Evolutionary conservation across 1,140 invertebrate genomes (phyloP).

Genomic region (Glossosoma conforme): DNA sequence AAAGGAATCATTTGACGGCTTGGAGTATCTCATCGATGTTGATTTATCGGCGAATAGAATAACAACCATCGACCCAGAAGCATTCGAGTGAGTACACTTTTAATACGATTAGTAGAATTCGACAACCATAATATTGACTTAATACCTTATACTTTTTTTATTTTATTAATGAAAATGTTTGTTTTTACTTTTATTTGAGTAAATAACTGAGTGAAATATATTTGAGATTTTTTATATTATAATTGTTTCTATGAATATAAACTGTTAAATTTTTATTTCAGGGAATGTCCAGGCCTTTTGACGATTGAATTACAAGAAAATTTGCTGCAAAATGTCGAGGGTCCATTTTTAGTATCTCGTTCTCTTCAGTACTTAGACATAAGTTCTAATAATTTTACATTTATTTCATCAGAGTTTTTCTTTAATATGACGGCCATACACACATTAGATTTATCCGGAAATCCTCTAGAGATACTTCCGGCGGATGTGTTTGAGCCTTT

Average conservation of each 20-base stretch:
- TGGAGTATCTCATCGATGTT: conserved; percentile 63
- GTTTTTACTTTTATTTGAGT: background rate
- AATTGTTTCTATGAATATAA: background rate
- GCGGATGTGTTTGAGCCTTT: conserved; percentile 58
- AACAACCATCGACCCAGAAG: conserved; percentile 56
- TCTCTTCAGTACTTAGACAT: conserved; percentile 64
- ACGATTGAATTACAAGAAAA: conserved; percentile 67
- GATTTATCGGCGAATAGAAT: conserved; percentile 65
- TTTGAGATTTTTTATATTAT: background rate
- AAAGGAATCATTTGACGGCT: conserved; percentile 56
- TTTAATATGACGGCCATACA: conserved; percentile 60
- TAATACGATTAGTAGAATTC: background rate
- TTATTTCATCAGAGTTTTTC: conserved; percentile 60
- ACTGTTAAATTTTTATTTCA: conserved; percentile 40
- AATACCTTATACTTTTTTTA: background rate
- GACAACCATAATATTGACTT: background rate
- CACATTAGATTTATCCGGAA: conserved; percentile 64
- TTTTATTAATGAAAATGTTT: conserved; percentile 4
- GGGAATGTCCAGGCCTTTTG: conserved; percentile 62
- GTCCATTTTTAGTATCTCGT: conserved; percentile 60
- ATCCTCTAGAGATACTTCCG: conserved; percentile 56
- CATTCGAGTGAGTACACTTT: conserved; percentile 62
- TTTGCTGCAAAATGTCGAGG: conserved; percentile 53
- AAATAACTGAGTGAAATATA: background rate
- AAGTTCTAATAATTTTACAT: conserved; percentile 56